Evolutionary conservation across 2,113 vertebrate genomes (phyloP), one percentile per base, ranked within the genome.

Genomic region (Elaphurus davidianus): DNA sequence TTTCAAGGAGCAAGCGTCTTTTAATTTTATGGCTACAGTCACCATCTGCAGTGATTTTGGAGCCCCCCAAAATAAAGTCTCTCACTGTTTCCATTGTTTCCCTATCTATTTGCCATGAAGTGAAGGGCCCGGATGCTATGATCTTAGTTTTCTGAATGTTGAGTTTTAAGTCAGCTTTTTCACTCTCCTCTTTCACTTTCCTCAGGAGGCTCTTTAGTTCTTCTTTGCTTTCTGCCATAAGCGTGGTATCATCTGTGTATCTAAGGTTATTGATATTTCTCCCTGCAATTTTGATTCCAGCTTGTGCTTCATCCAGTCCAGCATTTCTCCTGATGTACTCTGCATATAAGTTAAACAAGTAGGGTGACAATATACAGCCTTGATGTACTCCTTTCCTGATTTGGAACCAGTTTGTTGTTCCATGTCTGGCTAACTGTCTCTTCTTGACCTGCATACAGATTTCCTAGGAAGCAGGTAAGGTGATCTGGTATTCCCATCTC

Each of bases 201-300:
- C 17, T 71, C n/a, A 36, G 64, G 64, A 71, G 64, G n/a, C 64
- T 71, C 64, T 71, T 71, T 71, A 71, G n/a, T 21, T 71, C 17
- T n/a, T 71, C 33, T 21, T 36, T 21, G n/a, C 64, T 71, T 67
- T 71, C n/a, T 71, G n/a, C 64, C 64, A 21, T 71, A 71, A 71
- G n/a, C 0, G 2, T 36, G 64, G 17, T 71, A 17, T 36, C 64
- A 36, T 71, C 64, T 71, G n/a, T 0, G 0, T 36, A 11, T 21
- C 64, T 71, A 17, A 71, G 64, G n/a, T 71, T 36, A 71, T 36
- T 71, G 64, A 71, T 36, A 71, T 71, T 5, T 71, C 64, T 71
- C 64, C 9, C 0, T 2, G 64, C n/a, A 36, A 71, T 36, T 17
- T 71, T 36, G n/a, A 71, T 71, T 71, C 17, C n/a, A 71, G n/a